phyloP scores from a whole-genome alignment of 2,888 invertebrate species.

The Eumacrocentrus americanus region DNA sequence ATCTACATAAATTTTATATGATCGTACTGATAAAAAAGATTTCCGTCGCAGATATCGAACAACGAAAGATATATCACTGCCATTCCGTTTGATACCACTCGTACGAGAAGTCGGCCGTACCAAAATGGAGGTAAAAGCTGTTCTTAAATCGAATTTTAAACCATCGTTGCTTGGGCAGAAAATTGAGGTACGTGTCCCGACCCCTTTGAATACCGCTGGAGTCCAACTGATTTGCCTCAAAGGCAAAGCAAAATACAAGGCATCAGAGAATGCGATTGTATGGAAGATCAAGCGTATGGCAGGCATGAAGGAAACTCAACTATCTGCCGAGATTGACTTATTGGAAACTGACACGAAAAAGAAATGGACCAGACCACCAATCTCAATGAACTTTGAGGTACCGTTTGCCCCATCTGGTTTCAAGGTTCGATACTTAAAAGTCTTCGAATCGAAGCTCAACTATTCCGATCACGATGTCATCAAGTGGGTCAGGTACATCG shows the following conservation, averaged over 20 bases:
- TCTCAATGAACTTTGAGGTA: constrained; percentile 99
- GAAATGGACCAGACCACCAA: constrained; percentile 99
- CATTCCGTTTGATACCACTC: constrained; percentile 98
- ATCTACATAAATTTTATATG: constrained; percentile 6
- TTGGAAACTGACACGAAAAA: constrained; percentile 98
- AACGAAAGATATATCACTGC: constrained; percentile 98
- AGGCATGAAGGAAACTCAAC: constrained; percentile 99
- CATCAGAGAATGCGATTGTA: constrained; percentile 98
- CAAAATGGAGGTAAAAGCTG: constrained; percentile 99
- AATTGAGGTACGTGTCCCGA: constrained; percentile 99
- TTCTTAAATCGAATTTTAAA: constrained; percentile 98
- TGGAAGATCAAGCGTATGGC: constrained; percentile 91
- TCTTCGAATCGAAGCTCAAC: constrained; percentile 99
- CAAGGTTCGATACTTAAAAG: constrained; percentile 98
- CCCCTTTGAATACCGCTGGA: constrained; percentile 97
- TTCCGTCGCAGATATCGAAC: constrained; percentile 83
- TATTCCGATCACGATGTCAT: constrained; percentile 99
- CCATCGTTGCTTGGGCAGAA: constrained; percentile 97
- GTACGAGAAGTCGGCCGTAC: constrained; percentile 98
- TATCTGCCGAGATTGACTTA: constrained; percentile 98
- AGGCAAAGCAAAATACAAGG: constrained; percentile 99
- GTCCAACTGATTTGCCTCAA: constrained; percentile 99
- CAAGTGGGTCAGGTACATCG: constrained; percentile 99
- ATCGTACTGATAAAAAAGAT: too few species aligned
- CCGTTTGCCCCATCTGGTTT: constrained; percentile 99